Conservation (phyloP, 2,888 invertebrate species). For the Aspidiotus destructor region DNA sequence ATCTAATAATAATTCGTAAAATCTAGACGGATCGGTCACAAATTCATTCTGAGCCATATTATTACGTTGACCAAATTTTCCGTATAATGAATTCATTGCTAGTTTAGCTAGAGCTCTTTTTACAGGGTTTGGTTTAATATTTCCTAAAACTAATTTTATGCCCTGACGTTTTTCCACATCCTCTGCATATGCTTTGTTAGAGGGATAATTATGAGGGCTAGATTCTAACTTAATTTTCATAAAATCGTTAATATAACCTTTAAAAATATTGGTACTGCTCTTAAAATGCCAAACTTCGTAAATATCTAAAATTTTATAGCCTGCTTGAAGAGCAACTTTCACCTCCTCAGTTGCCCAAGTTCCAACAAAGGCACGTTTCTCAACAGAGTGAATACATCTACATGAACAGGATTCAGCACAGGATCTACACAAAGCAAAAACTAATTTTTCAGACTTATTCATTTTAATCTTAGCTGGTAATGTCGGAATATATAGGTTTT, state of each 20-base stretch:
- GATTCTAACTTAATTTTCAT: slow-evolving; percentile 25
- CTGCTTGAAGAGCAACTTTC: background rate
- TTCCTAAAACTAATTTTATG: slow-evolving; percentile 35
- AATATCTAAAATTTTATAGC: background rate
- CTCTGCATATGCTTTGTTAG: slow-evolving; percentile 35
- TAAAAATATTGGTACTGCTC: background rate
- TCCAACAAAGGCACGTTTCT: background rate
- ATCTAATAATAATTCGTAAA: slow-evolving; percentile 19
- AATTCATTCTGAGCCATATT: slow-evolving; percentile 41
- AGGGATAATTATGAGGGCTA: slow-evolving; percentile 1
- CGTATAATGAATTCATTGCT: slow-evolving; percentile 37
- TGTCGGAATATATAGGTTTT: background rate
- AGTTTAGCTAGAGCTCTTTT: slow-evolving; percentile 37
- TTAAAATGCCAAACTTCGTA: slow-evolving; percentile 9
- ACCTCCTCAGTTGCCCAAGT: slow-evolving; percentile 3
- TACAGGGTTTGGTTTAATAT: slow-evolving; percentile 37
- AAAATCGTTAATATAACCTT: slow-evolving; percentile 12
- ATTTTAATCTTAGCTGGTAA: background rate
- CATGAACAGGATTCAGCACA: background rate
- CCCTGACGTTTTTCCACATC: slow-evolving; percentile 36
- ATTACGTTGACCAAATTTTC: slow-evolving; percentile 37
- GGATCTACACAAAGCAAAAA: slow-evolving; percentile 4
- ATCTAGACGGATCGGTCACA: slow-evolving; percentile 5
- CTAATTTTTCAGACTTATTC: background rate
- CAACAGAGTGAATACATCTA: background rate